Percentiles rank a stretch among this genome's conserved stretches.
phyloP scores from a whole-genome alignment of 2,888 invertebrate species.

The Salticus scenicus region DNA sequence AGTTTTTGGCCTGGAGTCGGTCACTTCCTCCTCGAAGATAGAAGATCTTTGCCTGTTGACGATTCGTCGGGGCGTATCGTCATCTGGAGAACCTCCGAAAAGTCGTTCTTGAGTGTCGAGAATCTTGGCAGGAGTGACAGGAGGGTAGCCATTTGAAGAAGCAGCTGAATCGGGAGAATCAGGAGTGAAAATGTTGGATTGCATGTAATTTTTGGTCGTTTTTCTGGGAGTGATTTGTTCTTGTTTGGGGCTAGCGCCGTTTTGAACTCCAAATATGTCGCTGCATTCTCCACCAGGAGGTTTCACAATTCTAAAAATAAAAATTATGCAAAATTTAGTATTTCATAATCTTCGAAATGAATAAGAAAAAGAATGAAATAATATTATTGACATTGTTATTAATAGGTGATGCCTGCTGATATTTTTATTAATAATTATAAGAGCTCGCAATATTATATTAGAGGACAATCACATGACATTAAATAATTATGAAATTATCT shows the following conservation, averaged over 20 bases:
- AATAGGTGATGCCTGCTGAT: too few relatives aligned
- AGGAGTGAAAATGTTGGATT: constrained; percentile 51
- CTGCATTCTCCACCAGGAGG: constrained; percentile 71
- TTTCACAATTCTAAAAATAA: constrained; percentile 52
- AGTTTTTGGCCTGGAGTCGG: constrained; percentile 36
- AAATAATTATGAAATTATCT: too few relatives aligned
- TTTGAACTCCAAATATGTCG: constrained; percentile 69
- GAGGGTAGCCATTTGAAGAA: constrained; percentile 16
- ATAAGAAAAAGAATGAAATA: too few relatives aligned
- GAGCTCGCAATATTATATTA: too few relatives aligned
- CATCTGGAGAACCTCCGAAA: constrained; percentile 59
- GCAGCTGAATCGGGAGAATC: constrained; percentile 38
- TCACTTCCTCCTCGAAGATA: constrained; percentile 69
- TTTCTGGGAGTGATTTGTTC: constrained; percentile 42
- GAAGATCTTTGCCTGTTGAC: constrained; percentile 72
- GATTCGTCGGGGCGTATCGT: constrained; percentile 69
- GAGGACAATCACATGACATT: too few relatives aligned
- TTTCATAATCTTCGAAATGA: neutral
- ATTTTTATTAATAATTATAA: too few relatives aligned
- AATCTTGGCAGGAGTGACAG: constrained; percentile 22
- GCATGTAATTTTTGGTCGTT: constrained; percentile 61
- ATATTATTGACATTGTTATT: too few relatives aligned
- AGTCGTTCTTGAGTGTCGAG: constrained; percentile 70
- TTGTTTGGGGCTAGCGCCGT: neutral
- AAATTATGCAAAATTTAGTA: neutral